Evolutionary conservation across 2,113 vertebrate genomes (phyloP).

Genomic region (Cettia cetti): DNA sequence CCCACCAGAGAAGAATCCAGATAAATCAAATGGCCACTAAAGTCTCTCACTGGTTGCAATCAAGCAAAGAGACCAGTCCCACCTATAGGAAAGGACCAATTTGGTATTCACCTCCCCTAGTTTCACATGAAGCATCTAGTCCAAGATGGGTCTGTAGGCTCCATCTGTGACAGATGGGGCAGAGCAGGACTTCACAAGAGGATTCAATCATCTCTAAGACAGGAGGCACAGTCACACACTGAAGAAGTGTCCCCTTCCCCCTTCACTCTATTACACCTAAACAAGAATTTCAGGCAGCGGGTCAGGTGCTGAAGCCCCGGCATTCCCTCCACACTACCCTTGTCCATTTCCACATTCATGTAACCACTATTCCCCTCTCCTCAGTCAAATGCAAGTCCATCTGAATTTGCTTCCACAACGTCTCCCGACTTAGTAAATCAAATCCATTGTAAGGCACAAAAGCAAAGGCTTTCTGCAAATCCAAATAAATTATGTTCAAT

Average conservation of each 20-base stretch:
- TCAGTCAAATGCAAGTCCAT: neutral
- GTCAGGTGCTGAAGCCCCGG: neutral
- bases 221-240: neutral
- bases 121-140: neutral
- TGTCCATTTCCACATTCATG: neutral
- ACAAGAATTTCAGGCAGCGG: neutral
- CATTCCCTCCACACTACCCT: neutral
- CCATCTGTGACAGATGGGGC: neutral
- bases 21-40: neutral
- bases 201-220: neutral
- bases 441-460: constrained; percentile 60
- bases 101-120: neutral
- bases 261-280: neutral
- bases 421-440: constrained; percentile 55
- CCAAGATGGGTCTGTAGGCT: neutral
- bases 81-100: neutral
- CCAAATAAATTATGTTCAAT: constrained; percentile 57
- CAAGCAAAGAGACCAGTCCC: neutral
- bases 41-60: neutral
- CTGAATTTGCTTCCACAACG: constrained; percentile 13
- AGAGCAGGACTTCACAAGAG: neutral
- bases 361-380: neutral
- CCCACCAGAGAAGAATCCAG: neutral
- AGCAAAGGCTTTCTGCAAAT: constrained; percentile 60
- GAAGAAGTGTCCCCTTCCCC: neutral